phyloP scores from a whole-genome alignment of 2,797 vertebrate genomes.

The Thaleichthys pacificus region DNA sequence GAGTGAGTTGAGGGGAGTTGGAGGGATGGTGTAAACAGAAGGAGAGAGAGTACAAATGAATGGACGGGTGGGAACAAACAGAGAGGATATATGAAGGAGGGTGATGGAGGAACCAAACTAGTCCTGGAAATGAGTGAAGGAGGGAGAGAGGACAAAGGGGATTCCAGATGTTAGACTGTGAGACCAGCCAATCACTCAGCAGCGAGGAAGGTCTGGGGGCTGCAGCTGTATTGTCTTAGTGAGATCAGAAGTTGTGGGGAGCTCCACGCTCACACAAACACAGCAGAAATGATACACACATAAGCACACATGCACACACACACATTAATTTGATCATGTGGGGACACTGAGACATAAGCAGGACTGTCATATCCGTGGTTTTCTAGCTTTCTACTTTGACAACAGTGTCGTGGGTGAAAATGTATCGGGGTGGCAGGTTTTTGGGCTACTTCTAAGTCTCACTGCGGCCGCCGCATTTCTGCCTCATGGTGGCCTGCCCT shows the following conservation, averaged over 20 bases:
- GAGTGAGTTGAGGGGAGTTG: not conserved
- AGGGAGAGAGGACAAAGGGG: not conserved
- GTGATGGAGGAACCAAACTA: not conserved
- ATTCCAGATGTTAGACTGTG: not conserved
- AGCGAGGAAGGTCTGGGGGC: not conserved
- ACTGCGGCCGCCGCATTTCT: too few species aligned
- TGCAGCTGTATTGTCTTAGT: constrained; percentile 21
- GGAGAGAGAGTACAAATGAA: not conserved
- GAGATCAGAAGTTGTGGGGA: not conserved
- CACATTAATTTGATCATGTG: not conserved
- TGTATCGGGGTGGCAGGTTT: too few species aligned
- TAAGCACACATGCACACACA: not conserved
- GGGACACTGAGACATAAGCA: not conserved
- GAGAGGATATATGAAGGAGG: not conserved
- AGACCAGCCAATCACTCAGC: not conserved
- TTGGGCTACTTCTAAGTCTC: too few species aligned
- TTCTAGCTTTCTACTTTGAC: too few species aligned
- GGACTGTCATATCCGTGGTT: too few species aligned
- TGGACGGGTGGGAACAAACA: not conserved
- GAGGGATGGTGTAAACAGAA: not conserved
- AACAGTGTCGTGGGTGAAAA: too few species aligned
- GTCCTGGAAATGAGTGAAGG: not conserved
- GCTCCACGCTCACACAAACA: not conserved
- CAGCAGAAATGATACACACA: not conserved
- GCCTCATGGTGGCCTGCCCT: too few species aligned